Evolutionary conservation across 2,888 invertebrate species (phyloP), one percentile per base, ranked within the genome.

Genomic region (Hyalella azteca): DNA sequence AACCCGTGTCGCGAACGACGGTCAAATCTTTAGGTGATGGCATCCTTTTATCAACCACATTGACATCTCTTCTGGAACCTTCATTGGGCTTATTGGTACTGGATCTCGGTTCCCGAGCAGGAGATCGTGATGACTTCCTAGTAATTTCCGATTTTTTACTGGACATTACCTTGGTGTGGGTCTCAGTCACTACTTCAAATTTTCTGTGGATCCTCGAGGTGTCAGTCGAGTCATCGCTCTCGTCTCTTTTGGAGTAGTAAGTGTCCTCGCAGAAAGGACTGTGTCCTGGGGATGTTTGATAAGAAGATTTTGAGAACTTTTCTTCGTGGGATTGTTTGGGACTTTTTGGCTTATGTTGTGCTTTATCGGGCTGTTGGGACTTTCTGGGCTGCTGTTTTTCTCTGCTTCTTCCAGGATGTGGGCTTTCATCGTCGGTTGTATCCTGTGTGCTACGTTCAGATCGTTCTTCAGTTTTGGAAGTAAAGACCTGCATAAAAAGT

Each of bases 191-290:
- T 40, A 83, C 59, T 75, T 81, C 81, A 26, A 83, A 79, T 54
- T 83, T 81, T 32, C 79, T 83, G 50, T 81, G 77, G 41, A 78
- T 81, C 41, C 80, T 81, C 26, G 73, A 29, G 32, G 41, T 50
- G 19, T 76, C 83, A 13, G 81, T 79, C 15, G 79, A 45, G 11
- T 73, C 78, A 80, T 83, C 83, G 77, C 81, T 83, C 48, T 80
- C 81, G 40, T 83, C 83, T 76, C 78, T 80, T 79, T 80, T 83
- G 36, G 83, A 73, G 73, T 83, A 83, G 73, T 79, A 83, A n/a
- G 81, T 80, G 50, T 83, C 83, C 60, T 83, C 81, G 7, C 81
- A 83, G 73, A 66, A 83, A 19, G 83, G 83, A 9, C 81, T 80
- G 36, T 73, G 73, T 4, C 73, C 36, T 19, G 73, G 41, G 19